These are phyloP conservation scores for Metalampra italica DNA, from an alignment of 2,888 invertebrate genomes.

Conservation along the genomic window DNA sequence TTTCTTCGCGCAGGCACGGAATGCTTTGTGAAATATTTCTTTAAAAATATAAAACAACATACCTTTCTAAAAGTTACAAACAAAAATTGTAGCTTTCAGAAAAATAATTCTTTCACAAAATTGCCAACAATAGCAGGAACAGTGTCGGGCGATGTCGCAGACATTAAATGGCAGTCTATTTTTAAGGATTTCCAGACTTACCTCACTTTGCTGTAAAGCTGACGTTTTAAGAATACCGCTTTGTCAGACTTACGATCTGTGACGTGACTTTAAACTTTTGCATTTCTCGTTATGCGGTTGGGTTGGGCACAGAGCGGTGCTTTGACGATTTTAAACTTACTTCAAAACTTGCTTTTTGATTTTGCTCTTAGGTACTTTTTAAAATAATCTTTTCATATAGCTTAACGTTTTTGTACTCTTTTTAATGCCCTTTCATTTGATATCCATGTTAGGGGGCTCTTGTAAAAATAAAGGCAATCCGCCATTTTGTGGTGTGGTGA, in stretches of 20 bases:
- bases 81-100: background rate
- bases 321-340: no score
- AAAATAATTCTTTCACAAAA: slow-evolving; percentile 2
- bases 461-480: no score
- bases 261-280: slow-evolving; percentile 1
- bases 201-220: slow-evolving; percentile 8
- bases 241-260: slow-evolving; percentile 5
- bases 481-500: no score
- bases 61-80: background rate
- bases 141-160: background rate
- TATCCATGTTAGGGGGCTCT: no score
- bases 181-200: slow-evolving; percentile 16
- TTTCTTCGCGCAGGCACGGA: no score
- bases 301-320: background rate
- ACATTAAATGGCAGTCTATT: slow-evolving; percentile 14
- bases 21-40: background rate
- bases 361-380: no score
- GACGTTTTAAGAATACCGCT: slow-evolving; percentile 11
- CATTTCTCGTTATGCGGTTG: background rate
- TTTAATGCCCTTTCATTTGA: no score
- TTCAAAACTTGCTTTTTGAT: no score
- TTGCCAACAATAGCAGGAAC: slow-evolving; percentile 6
- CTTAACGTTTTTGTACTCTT: no score
- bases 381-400: no score
- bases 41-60: background rate